These are phyloP conservation scores for Pseudopleuronectes americanus DNA, from an alignment of 2,797 vertebrate species.

Conservation along the genomic window DNA sequence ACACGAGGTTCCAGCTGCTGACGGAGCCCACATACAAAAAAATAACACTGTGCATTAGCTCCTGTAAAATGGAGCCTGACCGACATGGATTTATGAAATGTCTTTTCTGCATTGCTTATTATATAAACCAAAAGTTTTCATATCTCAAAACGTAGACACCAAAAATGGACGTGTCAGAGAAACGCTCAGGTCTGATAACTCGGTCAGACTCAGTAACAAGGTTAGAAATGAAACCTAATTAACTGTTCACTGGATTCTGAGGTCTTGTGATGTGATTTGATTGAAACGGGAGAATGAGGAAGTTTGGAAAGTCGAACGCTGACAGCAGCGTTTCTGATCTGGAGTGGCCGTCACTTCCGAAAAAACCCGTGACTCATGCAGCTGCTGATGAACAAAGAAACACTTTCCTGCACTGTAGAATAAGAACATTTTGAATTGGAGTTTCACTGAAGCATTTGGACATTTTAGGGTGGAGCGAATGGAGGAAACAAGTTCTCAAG, in stretches of 20 bases:
- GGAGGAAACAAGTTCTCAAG: too few relatives aligned
- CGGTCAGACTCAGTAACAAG: too few relatives aligned
- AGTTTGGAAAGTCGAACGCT: slow-evolving; percentile 11
- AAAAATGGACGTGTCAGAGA: too few relatives aligned
- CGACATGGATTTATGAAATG: background rate
- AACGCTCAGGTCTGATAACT: too few relatives aligned
- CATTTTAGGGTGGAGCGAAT: too few relatives aligned
- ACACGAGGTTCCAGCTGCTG: background rate
- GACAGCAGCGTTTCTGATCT: slow-evolving; percentile 11
- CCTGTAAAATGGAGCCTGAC: background rate
- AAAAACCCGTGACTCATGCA: slow-evolving; percentile 13
- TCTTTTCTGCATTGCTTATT: too few relatives aligned
- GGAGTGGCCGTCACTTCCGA: too few relatives aligned
- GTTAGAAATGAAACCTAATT: too few relatives aligned
- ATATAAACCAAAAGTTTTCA: too few relatives aligned
- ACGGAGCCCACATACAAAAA: background rate
- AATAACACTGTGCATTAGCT: background rate
- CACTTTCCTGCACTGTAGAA: background rate
- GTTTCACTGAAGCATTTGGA: too few relatives aligned
- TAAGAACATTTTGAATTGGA: background rate
- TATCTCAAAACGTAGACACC: too few relatives aligned
- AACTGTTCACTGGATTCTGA: background rate
- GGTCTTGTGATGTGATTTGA: background rate
- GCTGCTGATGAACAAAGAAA: background rate
- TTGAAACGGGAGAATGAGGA: slow-evolving; percentile 12